Base-by-base conservation (phyloP, 23 tunicate genomes). In the Clavelina lepadiformis region DNA sequence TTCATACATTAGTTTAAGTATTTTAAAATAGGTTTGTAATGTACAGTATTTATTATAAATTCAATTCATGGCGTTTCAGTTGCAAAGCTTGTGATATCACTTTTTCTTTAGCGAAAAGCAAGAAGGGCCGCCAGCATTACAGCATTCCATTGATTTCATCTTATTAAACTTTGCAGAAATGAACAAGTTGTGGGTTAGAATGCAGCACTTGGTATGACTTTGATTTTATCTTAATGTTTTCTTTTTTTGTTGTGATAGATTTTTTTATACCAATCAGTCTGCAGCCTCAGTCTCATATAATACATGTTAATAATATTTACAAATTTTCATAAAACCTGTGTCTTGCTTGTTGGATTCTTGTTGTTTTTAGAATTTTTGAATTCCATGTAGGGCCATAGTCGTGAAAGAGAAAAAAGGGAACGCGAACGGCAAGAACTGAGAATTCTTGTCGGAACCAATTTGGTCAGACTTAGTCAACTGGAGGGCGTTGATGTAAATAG, bases 161-260 rank as follows among this genome's bases (percentile, higher is more conserved):
- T 69, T 91, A 30, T 80, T 59, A 26, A 91, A 91, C 59, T 91
- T 91, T 69, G 75, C 98, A 2, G 98, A 91, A 37, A 91, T 91
- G 98, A 91, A 91, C 74, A 91, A 91, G 56, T 62, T 91, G 25
- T 91, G 98, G 98, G 98, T 91, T 19, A 54, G 98, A 28, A 91
- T 91, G 98, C 98, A 91, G 57, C 98, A 91, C 65, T 56, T 86
- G 73, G 79, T 73, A 5, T 46, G 79, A 15, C 24, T 19, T 55
- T 13, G 28, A 55, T 13, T 24, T 55, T 20, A 24, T 0, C 28
- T 32, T 15, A 8, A 61, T 11, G 45, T 30, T 28, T 30, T 56
- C 23, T 8, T 7, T 18, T 7, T 19, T 11, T 22, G 20, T 54
- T 22, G 23, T n/a, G 28, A 20, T 15, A 21, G 0, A 56, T 21